phyloP scores from a whole-genome alignment of 2,113 vertebrate genomes.

The Stictonetta naevosa region DNA sequence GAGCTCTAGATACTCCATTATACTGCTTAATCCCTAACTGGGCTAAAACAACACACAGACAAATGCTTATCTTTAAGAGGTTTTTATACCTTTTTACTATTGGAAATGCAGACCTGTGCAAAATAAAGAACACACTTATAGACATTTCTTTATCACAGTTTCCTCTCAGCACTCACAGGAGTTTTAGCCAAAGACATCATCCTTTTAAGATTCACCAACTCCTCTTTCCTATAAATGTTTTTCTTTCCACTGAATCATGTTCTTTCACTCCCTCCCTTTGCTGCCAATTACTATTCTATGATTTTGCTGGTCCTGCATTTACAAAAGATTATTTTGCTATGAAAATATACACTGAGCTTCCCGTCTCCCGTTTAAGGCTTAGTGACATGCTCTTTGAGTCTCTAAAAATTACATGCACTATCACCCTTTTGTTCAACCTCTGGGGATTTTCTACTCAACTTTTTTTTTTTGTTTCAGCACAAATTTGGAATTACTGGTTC shows the following conservation, averaged over 20 bases:
- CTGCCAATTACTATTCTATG: conserved; percentile 13
- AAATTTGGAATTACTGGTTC: not conserved
- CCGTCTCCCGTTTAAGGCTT: conserved; percentile 8
- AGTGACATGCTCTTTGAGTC: not conserved
- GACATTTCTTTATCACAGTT: not conserved
- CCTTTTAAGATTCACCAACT: conserved; percentile 24
- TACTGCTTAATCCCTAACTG: not conserved
- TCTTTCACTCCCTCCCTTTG: conserved; percentile 1
- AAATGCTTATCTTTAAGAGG: not conserved
- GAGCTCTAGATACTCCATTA: not conserved
- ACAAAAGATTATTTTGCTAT: conserved; percentile 28
- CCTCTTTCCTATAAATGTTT: conserved; percentile 38
- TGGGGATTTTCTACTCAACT: not conserved
- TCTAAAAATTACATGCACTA: not conserved
- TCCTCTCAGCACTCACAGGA: not conserved
- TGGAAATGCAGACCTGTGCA: not conserved
- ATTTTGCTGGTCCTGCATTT: not conserved
- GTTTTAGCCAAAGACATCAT: conserved; percentile 24
- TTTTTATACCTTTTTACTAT: not conserved
- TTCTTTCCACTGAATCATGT: conserved; percentile 42
- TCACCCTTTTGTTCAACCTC: not conserved
- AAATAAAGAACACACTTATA: not conserved
- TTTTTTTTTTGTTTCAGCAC: not conserved
- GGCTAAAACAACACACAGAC: not conserved
- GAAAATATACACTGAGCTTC: conserved; percentile 35